Conservation (phyloP, 30 jellyfish, hydroid and myxozoan species). For the Turritopsis rubra region DNA sequence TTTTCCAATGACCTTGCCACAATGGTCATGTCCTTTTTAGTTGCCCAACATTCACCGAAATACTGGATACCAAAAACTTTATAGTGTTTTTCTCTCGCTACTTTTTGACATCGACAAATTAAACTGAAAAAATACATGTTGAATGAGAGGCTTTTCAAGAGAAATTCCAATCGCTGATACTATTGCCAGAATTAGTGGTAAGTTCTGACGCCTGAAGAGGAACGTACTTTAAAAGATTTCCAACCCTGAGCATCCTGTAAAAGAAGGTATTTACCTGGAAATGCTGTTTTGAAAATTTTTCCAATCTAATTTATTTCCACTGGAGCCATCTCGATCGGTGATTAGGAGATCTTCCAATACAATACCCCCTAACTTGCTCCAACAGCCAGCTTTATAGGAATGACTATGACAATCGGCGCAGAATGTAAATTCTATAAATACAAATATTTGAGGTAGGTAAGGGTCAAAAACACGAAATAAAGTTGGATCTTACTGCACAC, state of each 20-base stretch:
- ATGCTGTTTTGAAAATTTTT: not conserved
- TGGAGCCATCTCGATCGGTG: slow-evolving; percentile 11
- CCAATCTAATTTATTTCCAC: slow-evolving; percentile 15
- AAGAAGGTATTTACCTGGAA: not conserved
- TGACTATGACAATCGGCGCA: not conserved
- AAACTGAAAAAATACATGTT: not conserved
- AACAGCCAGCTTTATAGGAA: not conserved
- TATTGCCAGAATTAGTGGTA: no score
- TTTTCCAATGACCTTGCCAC: not conserved
- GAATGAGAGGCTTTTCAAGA: no score
- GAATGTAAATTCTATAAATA: not conserved
- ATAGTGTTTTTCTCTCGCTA: not conserved
- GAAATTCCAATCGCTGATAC: no score
- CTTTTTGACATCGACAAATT: not conserved
- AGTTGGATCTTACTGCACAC: not conserved
- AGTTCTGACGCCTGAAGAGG: no score
- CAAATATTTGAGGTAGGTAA: no score
- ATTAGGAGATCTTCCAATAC: slow-evolving; percentile 1
- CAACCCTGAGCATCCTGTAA: not conserved
- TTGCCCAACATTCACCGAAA: slow-evolving; percentile 67
- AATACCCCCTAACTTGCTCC: not conserved
- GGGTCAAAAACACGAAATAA: not conserved
- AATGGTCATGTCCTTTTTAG: slow-evolving; percentile 21
- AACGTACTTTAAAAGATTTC: no score
- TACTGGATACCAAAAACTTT: slow-evolving; percentile 45